These are phyloP conservation scores for Glaucopsyche alexis DNA, from an alignment of 2,888 invertebrate genomes.

Conservation along the genomic window DNA sequence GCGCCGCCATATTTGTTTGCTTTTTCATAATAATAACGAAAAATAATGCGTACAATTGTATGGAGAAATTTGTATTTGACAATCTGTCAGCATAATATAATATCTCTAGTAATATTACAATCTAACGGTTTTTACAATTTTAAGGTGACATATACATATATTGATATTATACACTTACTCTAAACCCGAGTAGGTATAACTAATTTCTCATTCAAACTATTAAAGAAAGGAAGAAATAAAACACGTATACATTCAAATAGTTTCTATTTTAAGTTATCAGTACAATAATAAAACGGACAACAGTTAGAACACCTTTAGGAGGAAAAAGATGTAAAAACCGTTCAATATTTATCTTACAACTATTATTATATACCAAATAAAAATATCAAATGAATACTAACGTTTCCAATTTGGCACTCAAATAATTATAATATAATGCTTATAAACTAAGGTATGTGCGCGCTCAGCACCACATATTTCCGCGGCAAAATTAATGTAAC, in stretches of 20 bases:
- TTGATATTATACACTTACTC: too few relatives aligned
- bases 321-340: constrained; percentile 73
- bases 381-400: constrained; percentile 45
- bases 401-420: constrained; percentile 50
- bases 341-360: constrained; percentile 54
- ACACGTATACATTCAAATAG: constrained; percentile 56
- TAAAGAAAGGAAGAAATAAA: constrained; percentile 46
- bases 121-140: too few relatives aligned
- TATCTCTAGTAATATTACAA: too few relatives aligned
- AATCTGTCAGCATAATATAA: too few relatives aligned
- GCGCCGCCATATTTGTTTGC: too few relatives aligned
- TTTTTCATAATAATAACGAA: too few relatives aligned
- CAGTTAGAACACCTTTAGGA: constrained; percentile 70
- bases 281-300: constrained; percentile 73
- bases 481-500: constrained; percentile 30
- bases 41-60: too few relatives aligned
- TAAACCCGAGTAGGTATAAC: too few relatives aligned
- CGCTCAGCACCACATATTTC: constrained; percentile 37
- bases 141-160: not conserved
- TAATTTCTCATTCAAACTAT: too few relatives aligned
- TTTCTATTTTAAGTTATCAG: constrained; percentile 70
- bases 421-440: constrained; percentile 33
- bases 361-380: constrained; percentile 38
- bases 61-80: too few relatives aligned
- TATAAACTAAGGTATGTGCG: constrained; percentile 34